These are phyloP conservation scores for Ochotona curzoniae DNA, from an alignment of 2,113 vertebrate genomes.

Conservation along the genomic window DNA sequence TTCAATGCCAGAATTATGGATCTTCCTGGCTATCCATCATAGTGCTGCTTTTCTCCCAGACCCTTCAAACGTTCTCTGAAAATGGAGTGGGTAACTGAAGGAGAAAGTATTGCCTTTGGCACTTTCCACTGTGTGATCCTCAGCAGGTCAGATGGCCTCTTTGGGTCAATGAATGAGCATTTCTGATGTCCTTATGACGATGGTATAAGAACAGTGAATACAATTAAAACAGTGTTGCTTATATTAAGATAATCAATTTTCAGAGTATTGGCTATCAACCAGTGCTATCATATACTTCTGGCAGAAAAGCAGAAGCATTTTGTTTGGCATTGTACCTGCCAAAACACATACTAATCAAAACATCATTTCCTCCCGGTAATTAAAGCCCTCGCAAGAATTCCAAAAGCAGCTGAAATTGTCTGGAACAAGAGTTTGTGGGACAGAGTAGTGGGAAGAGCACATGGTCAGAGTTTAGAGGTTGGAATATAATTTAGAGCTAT, in stretches of 20 bases:
- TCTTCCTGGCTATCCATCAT: background rate
- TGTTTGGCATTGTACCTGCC: constrained; percentile 66
- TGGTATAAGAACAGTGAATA: constrained; percentile 46
- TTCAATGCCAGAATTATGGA: constrained; percentile 38
- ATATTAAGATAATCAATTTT: constrained; percentile 65
- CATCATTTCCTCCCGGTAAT: constrained; percentile 72
- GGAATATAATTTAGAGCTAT: constrained; percentile 30
- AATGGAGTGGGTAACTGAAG: background rate
- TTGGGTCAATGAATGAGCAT: background rate
- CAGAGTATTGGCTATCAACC: constrained; percentile 56
- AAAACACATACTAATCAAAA: constrained; percentile 72
- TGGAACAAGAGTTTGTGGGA: constrained; percentile 4
- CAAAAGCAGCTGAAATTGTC: constrained; percentile 49
- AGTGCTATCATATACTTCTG: constrained; percentile 65
- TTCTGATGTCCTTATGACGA: constrained; percentile 46
- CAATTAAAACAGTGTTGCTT: constrained; percentile 62
- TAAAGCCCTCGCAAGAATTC: constrained; percentile 53
- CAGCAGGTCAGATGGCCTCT: background rate
- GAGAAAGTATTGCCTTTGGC: background rate
- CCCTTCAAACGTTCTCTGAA: background rate
- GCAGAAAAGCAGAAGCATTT: constrained; percentile 73
- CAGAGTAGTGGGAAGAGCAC: background rate
- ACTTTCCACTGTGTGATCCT: background rate
- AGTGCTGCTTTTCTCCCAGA: background rate
- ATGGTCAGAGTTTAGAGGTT: background rate